A percentile compares a stretch with the other conserved stretches of the same genome.
These are phyloP conservation scores for Ctena decussata DNA, from an alignment of 2,888 invertebrate species.

Conservation along the genomic window DNA sequence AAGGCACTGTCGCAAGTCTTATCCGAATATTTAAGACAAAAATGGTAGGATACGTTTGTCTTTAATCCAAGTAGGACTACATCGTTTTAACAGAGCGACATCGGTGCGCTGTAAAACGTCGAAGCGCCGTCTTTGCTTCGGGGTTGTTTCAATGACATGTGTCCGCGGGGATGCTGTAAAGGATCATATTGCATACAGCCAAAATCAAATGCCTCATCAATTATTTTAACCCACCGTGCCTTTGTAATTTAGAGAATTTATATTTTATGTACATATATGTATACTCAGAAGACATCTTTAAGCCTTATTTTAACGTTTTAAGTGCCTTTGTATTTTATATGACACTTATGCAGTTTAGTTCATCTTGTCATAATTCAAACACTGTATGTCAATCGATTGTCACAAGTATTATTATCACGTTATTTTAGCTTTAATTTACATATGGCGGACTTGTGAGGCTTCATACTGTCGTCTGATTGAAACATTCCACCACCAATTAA, in stretches of 20 bases:
- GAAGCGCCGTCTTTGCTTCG: too few relatives aligned
- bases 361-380: not conserved
- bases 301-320: not conserved
- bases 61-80: too few relatives aligned
- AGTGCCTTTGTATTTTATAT: constrained; percentile 5
- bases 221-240: constrained; percentile 6
- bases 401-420: constrained; percentile 9
- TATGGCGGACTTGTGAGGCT: not conserved
- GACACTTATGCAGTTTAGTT: not conserved
- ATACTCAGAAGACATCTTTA: not conserved
- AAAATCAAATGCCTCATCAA: not conserved
- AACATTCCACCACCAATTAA: not conserved
- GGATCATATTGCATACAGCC: too few relatives aligned
- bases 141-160: too few relatives aligned
- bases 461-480: not conserved
- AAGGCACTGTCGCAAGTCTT: too few relatives aligned
- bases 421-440: constrained; percentile 3
- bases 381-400: not conserved
- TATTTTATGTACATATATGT: constrained; percentile 7
- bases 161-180: too few relatives aligned
- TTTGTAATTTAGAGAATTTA: constrained; percentile 7
- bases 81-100: too few relatives aligned
- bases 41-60: too few relatives aligned
- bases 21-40: too few relatives aligned
- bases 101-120: too few relatives aligned